Evolutionary conservation across 2,113 vertebrate genomes (phyloP), one percentile per base, ranked within the genome.

Genomic region (Dendrocopos noguchii): DNA sequence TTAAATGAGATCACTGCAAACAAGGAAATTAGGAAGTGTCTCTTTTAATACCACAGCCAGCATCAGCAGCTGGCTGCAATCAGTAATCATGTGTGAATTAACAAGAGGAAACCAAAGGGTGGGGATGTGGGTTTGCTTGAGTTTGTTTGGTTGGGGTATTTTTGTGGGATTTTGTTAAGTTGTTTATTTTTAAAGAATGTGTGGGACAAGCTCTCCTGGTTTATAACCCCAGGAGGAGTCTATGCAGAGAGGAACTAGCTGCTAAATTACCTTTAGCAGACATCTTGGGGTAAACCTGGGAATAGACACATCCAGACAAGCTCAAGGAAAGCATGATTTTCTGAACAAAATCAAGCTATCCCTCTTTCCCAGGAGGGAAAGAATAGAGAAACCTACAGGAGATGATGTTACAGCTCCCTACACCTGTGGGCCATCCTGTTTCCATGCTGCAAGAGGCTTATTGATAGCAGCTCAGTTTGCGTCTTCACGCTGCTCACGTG

Each of bases 401-500:
- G 21, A 28, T 28, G 39, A 60, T 21, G 2, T 53, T 56, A 66
- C 24, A 65, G 14, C 39, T 44, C 42, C 42, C 42, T 44, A 44
- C 42, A 44, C 42, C 12, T 61, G 25, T 19, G 44, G 44, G 47
- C 13, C 15, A n/a, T 73, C 28, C 47, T 47, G 9, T 42, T 24
- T 4, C 93, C 44, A 33, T 33, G 33, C 74, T 63, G 9, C 39
- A 57, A 67, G 13, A 76, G 9, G 21, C 10, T 81, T 50, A 11
- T 28, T 63, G 31, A 7, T 29, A 57, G 11, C 65, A 42, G 28
- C 39, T 63, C 50, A 39, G 27, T 53, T 68, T 72, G 27, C 83
- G 27, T 86, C 59, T 73, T 71, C 60, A 44, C 1, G 1, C 42
- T 31, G 18, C 19, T 34, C 7, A 12, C 0, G 0, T 28, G 52